Conservation (phyloP, 2,113 vertebrate species). For the Danio rerio region GRCz12tu NC_133192.1:2850001-2850500, state of each 20-base stretch:
- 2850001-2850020: too few species aligned
- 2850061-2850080: too few species aligned
- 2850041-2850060: too few species aligned
- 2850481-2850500: too few species aligned
- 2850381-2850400: conserved; percentile 10
- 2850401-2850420: not conserved
- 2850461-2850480: too few species aligned
- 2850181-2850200: conserved; percentile 53
- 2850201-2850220: conserved; percentile 55
- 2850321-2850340: not conserved
- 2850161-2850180: conserved; percentile 70
- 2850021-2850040: too few species aligned
- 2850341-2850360: not conserved
- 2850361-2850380: not conserved
- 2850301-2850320: not conserved
- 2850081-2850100: conserved; percentile 80
- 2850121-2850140: conserved; percentile 82
- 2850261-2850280: conserved; percentile 31
- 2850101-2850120: conserved; percentile 83
- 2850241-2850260: conserved; percentile 81
- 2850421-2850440: too few species aligned
- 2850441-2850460: too few species aligned
- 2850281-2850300: not conserved
- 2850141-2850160: conserved; percentile 78
- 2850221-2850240: conserved; percentile 67